Evolutionary conservation across 2,797 vertebrate species (phyloP).

Genomic region (Pygocentrus nattereri): DNA sequence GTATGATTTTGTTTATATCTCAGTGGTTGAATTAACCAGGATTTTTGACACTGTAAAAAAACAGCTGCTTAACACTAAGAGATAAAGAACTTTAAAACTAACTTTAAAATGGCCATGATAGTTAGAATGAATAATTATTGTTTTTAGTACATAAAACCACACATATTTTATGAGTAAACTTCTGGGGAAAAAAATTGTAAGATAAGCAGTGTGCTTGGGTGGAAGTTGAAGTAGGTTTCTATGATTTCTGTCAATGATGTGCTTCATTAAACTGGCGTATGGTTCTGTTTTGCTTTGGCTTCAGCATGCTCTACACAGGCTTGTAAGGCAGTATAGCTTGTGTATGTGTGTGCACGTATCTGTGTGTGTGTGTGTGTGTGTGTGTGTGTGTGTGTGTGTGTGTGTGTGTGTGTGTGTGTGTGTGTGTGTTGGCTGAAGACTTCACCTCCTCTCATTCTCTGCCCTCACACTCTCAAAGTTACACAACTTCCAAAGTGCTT

Average conservation of each 20-base stretch:
- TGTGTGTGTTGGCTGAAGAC: not conserved
- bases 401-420: not conserved
- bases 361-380: conserved; percentile 16
- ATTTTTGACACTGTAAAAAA: too few relatives aligned
- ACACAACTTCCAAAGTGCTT: conserved; percentile 19
- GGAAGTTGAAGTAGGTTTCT: too few relatives aligned
- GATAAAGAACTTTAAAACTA: too few relatives aligned
- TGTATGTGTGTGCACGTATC: conserved; percentile 16
- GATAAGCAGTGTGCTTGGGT: too few relatives aligned
- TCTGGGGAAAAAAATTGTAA: too few relatives aligned
- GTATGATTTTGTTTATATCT: too few relatives aligned
- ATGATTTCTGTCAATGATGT: not conserved
- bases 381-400: not conserved
- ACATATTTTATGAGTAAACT: too few relatives aligned
- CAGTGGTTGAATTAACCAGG: too few relatives aligned
- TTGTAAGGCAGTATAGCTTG: not conserved
- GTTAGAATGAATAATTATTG: too few relatives aligned
- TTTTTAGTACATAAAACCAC: too few relatives aligned
- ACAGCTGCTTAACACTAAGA: too few relatives aligned
- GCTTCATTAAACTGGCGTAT: not conserved
- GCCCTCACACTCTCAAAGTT: conserved; percentile 18
- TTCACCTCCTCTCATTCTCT: conserved; percentile 11
- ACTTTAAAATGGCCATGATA: too few relatives aligned
- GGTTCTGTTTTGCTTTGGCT: not conserved
- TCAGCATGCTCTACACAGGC: not conserved